Evolutionary conservation across 1,140 invertebrate species (phyloP), one percentile per base, ranked within the genome.

Genomic region (Meloidogyne floridensis): DNA sequence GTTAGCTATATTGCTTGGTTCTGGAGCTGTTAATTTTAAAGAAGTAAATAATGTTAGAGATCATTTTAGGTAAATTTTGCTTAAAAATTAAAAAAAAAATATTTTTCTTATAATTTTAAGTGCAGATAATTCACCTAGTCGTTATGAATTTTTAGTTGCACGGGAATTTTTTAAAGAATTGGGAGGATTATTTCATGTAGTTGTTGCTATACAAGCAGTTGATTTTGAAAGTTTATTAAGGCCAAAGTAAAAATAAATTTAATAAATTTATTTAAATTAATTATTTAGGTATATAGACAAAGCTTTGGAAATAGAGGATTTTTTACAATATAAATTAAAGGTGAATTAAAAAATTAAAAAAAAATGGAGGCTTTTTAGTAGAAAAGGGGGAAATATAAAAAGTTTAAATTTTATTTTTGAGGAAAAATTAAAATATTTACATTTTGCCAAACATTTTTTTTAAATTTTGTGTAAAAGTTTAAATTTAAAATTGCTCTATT

Each of bases 21-120:
- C 80, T 13, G 87, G 87, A 69, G 87, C 86, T 10, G 75, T 88
- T 11, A 85, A 89, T 18, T 89, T 89, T 72, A 87, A 87, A 71
- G 88, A 89, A 85, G 88, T 89, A 5, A 89, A 89, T 81, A 87
- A 89, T 86, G 88, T 89, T 32, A 76, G 88, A 75, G 88, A 89
- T 69, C 77, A 79, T 47, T 79, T 79, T 56, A 79, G 77, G 77
- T 79, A 2, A 51, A n/a, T 47, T 32, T 32, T 32, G 8, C 5
- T 75, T 32, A 8, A 18, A 53, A 18, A 18, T 13, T 75, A 54
- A 20, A 20, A 32, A 32, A 2, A 32, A 32, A 32, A 32, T 32
- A 32, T 32, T 47, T 18, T 53, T 75, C 5, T 43, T 51, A 56
- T 0, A 75, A 42, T 75, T 54, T 89, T 90, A 65, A 86, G 84